A percentile compares a stretch with the other conserved stretches of the same genome.
phyloP scores from a whole-genome alignment of 2,797 vertebrate genomes.

The Argentina silus region DNA sequence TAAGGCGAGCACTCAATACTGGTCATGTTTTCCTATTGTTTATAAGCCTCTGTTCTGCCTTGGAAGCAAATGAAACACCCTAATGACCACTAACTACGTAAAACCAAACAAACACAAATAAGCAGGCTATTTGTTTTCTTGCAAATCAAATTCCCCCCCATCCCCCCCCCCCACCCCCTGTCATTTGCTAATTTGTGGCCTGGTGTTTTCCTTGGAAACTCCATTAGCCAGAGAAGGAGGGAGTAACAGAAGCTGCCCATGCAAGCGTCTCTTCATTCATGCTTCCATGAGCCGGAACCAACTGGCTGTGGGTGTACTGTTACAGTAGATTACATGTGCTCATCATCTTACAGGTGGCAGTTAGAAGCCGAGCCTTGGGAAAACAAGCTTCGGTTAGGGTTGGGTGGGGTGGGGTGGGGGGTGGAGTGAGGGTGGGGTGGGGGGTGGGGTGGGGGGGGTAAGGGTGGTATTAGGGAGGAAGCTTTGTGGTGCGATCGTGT shows the following conservation, averaged over 20 bases:
- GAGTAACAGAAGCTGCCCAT: neutral
- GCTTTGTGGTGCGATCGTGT: constrained; percentile 23
- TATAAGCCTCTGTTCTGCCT: neutral
- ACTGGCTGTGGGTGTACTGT: constrained; percentile 23
- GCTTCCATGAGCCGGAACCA: constrained; percentile 22
- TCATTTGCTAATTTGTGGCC: neutral
- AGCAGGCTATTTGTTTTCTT: neutral
- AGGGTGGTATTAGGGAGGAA: neutral
- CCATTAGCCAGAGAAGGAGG: neutral
- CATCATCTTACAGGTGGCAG: constrained; percentile 40
- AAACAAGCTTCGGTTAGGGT: neutral
- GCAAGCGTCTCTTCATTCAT: neutral
- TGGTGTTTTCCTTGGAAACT: constrained; percentile 12
- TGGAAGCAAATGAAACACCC: neutral
- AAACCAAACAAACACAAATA: constrained; percentile 7
- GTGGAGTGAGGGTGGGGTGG: neutral
- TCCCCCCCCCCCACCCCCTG: neutral
- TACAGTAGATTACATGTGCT: constrained; percentile 42
- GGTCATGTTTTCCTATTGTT: constrained; percentile 13
- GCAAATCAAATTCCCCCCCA: neutral
- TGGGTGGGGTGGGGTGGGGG: rapidly evolving
- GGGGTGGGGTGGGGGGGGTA: no score
- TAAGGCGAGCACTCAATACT: neutral
- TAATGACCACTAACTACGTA: neutral
- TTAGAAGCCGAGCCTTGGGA: constrained; percentile 23